Evolutionary conservation across 2,888 invertebrate species (phyloP).

Genomic region (Epirrhoe tristata): DNA sequence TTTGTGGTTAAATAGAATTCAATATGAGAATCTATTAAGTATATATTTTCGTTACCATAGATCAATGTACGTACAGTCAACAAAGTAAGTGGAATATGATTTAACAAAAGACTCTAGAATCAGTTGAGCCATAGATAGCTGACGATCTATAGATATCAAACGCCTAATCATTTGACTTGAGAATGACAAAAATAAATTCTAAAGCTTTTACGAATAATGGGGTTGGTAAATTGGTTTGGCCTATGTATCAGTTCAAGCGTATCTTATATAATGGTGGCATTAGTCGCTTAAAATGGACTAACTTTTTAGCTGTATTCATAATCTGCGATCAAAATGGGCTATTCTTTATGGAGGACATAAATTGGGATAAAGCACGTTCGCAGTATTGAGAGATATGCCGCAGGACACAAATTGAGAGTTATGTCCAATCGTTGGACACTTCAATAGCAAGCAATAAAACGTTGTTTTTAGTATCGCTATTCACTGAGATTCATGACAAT

Average conservation of each 20-base stretch:
- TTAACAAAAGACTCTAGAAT: background rate
- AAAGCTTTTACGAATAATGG: too few species aligned
- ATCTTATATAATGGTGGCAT: too few species aligned
- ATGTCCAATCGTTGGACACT: constrained; percentile 28
- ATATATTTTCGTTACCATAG: background rate
- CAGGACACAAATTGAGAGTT: constrained; percentile 41
- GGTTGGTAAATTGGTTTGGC: too few species aligned
- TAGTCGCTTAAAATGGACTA: background rate
- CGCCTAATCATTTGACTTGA: too few species aligned
- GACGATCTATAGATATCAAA: too few species aligned
- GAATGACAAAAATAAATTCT: too few species aligned
- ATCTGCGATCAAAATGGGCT: background rate
- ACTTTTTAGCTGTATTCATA: background rate
- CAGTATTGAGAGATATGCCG: constrained; percentile 23
- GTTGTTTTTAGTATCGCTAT: background rate
- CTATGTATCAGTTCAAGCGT: too few species aligned
- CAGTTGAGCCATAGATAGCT: too few species aligned
- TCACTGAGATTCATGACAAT: background rate
- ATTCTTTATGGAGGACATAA: constrained; percentile 16
- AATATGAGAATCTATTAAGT: background rate
- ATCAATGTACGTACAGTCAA: background rate
- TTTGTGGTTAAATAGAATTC: background rate
- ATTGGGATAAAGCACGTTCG: constrained; percentile 20
- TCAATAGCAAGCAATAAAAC: constrained; percentile 6
- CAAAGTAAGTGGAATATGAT: background rate